These are phyloP conservation scores for Hiodon alosoides DNA, from an alignment of 2,113 vertebrate genomes.

Conservation along the genomic window DNA sequence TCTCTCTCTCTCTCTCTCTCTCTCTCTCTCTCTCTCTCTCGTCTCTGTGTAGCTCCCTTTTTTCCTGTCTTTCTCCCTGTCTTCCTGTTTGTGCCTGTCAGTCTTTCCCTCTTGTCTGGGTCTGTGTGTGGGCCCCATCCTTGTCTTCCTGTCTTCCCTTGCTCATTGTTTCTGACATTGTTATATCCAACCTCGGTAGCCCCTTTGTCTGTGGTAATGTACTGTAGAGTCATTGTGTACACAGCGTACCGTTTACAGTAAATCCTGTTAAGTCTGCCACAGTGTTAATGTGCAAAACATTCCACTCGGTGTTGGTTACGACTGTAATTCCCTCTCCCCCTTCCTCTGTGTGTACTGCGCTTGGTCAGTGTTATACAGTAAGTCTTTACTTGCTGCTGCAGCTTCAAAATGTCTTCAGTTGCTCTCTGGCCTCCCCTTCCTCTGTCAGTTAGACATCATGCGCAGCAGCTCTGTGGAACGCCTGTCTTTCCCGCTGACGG, in stretches of 20 bases:
- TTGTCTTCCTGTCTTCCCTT: constrained; percentile 64
- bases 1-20: constrained; percentile 37
- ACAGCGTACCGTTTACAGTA: not conserved
- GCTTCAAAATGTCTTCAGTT: not conserved
- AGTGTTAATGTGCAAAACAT: not conserved
- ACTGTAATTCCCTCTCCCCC: not conserved
- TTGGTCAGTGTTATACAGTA: not conserved
- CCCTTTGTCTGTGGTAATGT: not conserved
- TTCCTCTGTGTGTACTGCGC: not conserved
- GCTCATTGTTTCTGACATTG: constrained; percentile 40
- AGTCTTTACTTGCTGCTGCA: not conserved
- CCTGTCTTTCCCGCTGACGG: constrained; percentile 80
- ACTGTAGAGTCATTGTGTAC: not conserved
- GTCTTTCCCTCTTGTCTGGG: constrained; percentile 19
- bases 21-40: constrained; percentile 29
- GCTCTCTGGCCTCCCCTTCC: not conserved
- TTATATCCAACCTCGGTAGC: not conserved
- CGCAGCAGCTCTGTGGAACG: constrained; percentile 69
- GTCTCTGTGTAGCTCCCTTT: constrained; percentile 28
- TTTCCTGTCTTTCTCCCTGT: constrained; percentile 55
- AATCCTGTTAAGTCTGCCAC: not conserved
- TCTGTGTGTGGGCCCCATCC: constrained; percentile 30
- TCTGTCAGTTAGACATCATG: constrained; percentile 67
- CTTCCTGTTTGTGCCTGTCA: constrained; percentile 35
- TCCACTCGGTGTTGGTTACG: not conserved